Evolutionary conservation across 2,797 vertebrate genomes (phyloP).

Genomic region (Silurus lanzhouensis): DNA sequence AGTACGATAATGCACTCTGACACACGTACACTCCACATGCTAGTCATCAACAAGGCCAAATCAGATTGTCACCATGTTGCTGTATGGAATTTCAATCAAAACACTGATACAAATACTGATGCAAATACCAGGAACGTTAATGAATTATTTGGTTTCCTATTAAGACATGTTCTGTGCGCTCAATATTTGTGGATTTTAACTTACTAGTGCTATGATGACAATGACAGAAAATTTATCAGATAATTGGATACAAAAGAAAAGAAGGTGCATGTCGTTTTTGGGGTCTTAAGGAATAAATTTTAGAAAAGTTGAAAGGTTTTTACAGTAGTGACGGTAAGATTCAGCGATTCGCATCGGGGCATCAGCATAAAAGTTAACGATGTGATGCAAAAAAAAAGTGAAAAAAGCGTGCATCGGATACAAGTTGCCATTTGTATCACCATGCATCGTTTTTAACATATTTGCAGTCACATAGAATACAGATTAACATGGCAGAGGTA

Average conservation of each 20-base stretch:
- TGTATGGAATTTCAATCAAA: not conserved
- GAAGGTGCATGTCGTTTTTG: not conserved
- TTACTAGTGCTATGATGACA: not conserved
- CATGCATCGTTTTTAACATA: too few species aligned
- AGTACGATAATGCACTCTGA: not conserved
- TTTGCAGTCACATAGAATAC: too few species aligned
- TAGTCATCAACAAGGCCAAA: not conserved
- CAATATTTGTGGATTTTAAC: not conserved
- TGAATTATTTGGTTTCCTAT: not conserved
- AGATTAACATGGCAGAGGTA: too few species aligned
- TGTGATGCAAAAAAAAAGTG: too few species aligned
- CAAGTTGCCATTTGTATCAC: too few species aligned
- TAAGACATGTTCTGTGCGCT: not conserved
- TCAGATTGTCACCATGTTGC: not conserved
- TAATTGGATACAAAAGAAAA: not conserved
- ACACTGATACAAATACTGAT: too few species aligned
- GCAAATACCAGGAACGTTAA: not conserved
- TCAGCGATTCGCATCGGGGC: too few species aligned
- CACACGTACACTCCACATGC: constrained; percentile 1
- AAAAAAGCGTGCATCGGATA: too few species aligned
- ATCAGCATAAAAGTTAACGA: too few species aligned
- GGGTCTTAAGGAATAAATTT: not conserved
- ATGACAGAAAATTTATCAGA: not conserved
- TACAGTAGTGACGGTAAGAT: not conserved
- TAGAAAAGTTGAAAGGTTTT: not conserved